Conservation (phyloP, 2,797 vertebrate species). For the Gallinago stenura region DNA sequence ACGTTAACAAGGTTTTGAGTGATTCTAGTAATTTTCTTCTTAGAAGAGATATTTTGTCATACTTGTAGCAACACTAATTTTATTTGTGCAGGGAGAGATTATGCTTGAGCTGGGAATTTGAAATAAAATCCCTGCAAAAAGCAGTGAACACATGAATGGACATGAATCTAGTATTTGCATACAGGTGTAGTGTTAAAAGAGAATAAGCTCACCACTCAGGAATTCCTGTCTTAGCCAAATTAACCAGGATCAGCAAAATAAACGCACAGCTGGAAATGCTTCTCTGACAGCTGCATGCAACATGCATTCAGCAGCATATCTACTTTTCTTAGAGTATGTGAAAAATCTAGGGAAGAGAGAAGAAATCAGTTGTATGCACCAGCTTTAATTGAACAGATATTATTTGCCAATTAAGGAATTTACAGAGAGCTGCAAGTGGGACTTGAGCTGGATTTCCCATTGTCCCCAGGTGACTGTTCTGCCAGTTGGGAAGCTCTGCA, state of each 20-base stretch:
- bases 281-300: constrained; percentile 45
- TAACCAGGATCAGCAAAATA: constrained; percentile 45
- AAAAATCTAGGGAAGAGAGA: neutral
- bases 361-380: neutral
- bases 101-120: neutral
- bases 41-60: neutral
- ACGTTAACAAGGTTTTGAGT: too few species aligned
- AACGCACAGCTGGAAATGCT: constrained; percentile 34
- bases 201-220: constrained; percentile 41
- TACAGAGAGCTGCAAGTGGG: neutral
- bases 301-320: neutral
- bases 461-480: neutral
- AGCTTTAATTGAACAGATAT: neutral
- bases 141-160: constrained; percentile 30
- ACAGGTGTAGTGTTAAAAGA: constrained; percentile 56
- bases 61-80: neutral
- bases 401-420: constrained; percentile 17
- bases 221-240: constrained; percentile 62
- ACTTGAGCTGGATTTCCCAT: constrained; percentile 12
- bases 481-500: neutral
- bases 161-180: constrained; percentile 50
- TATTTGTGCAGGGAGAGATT: neutral
- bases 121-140: neutral
- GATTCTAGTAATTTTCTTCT: neutral
- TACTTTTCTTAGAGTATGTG: neutral